Percentiles rank a stretch among this genome's conserved stretches.
Conservation (phyloP, 2,113 vertebrate genomes). For the Strix uralensis region DNA sequence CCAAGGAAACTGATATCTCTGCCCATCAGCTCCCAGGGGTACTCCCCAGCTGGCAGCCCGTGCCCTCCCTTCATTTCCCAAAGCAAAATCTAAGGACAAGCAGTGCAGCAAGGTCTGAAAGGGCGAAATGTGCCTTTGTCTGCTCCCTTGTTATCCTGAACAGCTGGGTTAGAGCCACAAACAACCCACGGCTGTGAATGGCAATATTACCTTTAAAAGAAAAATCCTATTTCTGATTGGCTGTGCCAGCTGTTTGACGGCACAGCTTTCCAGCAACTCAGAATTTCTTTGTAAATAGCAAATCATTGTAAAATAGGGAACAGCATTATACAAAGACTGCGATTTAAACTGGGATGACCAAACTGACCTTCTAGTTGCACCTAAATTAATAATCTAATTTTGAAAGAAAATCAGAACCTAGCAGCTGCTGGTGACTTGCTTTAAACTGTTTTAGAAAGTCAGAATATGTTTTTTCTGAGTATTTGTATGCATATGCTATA, state of each 20-base stretch:
- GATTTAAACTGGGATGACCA: neutral
- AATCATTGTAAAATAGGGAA: neutral
- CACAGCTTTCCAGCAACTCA: neutral
- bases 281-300: neutral
- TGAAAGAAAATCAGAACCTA: slow-evolving; percentile 13
- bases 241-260: slow-evolving; percentile 12
- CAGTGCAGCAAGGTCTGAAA: neutral
- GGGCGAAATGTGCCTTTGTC: neutral
- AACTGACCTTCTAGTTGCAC: slow-evolving; percentile 14
- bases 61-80: neutral
- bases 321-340: neutral
- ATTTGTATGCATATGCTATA: neutral
- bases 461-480: neutral
- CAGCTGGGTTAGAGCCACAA: neutral
- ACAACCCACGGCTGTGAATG: neutral
- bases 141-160: neutral
- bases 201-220: slow-evolving; percentile 35
- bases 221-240: slow-evolving; percentile 16
- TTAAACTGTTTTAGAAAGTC: neutral
- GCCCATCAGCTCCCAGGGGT: neutral
- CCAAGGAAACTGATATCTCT: neutral
- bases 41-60: rapidly evolving
- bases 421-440: slow-evolving; percentile 14
- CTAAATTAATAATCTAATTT: slow-evolving; percentile 51
- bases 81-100: neutral